phyloP scores from a whole-genome alignment of 2,888 invertebrate genomes.

The Tipula helvola region DNA sequence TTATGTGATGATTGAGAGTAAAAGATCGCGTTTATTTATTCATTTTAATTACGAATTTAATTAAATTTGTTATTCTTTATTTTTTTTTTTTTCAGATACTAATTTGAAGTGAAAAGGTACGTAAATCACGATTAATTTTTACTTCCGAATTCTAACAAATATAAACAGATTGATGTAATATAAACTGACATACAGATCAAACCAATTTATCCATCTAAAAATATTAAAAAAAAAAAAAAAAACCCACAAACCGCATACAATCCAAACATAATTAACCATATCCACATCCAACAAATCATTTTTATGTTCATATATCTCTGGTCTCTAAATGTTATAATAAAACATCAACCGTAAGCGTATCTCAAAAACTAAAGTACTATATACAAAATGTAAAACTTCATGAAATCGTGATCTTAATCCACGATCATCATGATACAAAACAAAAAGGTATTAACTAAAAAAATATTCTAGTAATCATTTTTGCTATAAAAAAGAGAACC shows the following conservation, averaged over 20 bases:
- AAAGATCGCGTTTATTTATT: background rate
- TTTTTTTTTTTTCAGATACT: background rate
- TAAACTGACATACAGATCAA: background rate
- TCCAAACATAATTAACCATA: background rate
- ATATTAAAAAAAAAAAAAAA: background rate
- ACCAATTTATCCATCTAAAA: background rate
- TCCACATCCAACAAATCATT: background rate
- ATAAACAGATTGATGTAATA: background rate
- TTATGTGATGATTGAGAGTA: background rate
- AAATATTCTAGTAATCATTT: background rate
- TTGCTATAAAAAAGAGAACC: background rate
- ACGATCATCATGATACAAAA: background rate
- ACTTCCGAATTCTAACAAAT: background rate
- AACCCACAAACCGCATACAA: background rate
- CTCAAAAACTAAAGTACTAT: conserved; percentile 17
- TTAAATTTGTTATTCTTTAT: background rate
- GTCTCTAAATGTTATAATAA: background rate
- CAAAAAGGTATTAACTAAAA: background rate
- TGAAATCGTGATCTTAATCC: conserved; percentile 12
- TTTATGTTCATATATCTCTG: background rate
- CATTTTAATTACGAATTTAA: background rate
- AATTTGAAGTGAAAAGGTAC: background rate
- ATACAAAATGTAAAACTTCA: conserved; percentile 25
- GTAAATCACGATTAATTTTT: background rate
- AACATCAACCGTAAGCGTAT: background rate